phyloP scores from a whole-genome alignment of 2,113 vertebrate genomes.

The Callipepla californica region DNA sequence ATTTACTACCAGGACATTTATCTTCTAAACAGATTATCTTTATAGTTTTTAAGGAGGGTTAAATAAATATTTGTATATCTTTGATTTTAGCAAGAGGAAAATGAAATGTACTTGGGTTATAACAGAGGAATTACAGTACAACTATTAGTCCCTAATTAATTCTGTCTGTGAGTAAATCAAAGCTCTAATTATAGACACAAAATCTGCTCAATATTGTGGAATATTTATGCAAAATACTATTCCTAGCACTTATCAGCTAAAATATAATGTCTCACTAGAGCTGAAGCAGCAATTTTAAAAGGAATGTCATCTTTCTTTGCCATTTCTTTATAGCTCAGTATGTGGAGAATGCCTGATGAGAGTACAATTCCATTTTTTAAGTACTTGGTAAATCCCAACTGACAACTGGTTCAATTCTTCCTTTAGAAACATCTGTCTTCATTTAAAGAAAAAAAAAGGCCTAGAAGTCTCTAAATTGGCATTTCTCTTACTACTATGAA shows the following conservation, averaged over 20 bases:
- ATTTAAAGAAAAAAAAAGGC: neutral
- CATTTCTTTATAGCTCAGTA: slow-evolving; percentile 58
- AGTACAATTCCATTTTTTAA: slow-evolving; percentile 14
- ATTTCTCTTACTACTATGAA: neutral
- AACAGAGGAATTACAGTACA: slow-evolving; percentile 61
- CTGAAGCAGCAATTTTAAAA: slow-evolving; percentile 64
- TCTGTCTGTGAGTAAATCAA: slow-evolving; percentile 73
- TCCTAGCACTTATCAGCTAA: slow-evolving; percentile 71
- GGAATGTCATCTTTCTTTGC: slow-evolving; percentile 46
- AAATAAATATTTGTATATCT: slow-evolving; percentile 32
- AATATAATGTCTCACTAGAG: slow-evolving; percentile 61
- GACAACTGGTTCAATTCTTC: slow-evolving; percentile 23
- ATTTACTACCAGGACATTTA: neutral
- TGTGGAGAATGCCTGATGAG: slow-evolving; percentile 15
- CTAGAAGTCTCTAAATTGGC: neutral
- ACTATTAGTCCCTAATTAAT: slow-evolving; percentile 70
- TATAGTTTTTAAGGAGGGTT: neutral
- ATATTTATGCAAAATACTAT: slow-evolving; percentile 78
- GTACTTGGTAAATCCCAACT: slow-evolving; percentile 35
- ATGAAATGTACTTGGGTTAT: neutral
- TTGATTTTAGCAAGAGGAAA: slow-evolving; percentile 9
- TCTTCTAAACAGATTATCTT: neutral
- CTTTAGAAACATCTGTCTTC: neutral
- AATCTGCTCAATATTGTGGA: slow-evolving; percentile 74
- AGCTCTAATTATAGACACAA: slow-evolving; percentile 76